Evolutionary conservation across 2,888 invertebrate species (phyloP).

Genomic region (Ligdia adustata): DNA sequence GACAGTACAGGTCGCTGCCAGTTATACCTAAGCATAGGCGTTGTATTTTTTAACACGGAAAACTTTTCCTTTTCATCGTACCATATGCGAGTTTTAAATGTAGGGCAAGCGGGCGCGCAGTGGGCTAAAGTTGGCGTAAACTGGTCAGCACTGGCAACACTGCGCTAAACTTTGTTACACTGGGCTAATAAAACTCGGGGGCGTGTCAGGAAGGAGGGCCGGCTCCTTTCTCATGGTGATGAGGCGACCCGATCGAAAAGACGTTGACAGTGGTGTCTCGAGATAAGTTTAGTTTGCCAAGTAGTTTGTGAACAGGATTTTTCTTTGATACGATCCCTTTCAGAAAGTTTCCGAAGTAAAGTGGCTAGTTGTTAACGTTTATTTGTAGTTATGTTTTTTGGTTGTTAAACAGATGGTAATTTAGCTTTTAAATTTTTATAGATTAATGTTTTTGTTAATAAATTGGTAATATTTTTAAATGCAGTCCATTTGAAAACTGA

Average conservation of each 20-base stretch:
- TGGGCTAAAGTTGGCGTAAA: slow-evolving; percentile 5
- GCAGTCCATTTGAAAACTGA: too few relatives aligned
- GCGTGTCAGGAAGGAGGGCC: slow-evolving; percentile 53
- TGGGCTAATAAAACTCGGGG: slow-evolving; percentile 70
- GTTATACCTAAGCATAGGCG: too few relatives aligned
- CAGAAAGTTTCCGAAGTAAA: too few relatives aligned
- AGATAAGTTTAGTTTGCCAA: slow-evolving; percentile 8
- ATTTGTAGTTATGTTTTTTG: too few relatives aligned
- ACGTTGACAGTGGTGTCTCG: slow-evolving; percentile 12
- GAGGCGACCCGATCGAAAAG: slow-evolving; percentile 45
- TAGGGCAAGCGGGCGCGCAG: background rate
- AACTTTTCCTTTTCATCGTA: slow-evolving; percentile 30
- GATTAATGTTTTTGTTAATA: too few relatives aligned
- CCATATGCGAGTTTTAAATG: slow-evolving; percentile 24
- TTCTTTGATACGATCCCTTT: too few relatives aligned
- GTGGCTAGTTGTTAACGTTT: too few relatives aligned
- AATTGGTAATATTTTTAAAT: too few relatives aligned
- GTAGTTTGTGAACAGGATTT: background rate
- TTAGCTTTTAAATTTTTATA: too few relatives aligned
- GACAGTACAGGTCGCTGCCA: too few relatives aligned
- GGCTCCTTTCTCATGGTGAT: slow-evolving; percentile 72
- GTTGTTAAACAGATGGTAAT: too few relatives aligned
- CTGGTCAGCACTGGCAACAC: slow-evolving; percentile 6
- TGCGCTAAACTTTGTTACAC: slow-evolving; percentile 39
- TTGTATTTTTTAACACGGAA: slow-evolving; percentile 29